Evolutionary conservation across 2,888 invertebrate genomes (phyloP), one percentile per base, ranked within the genome.

Genomic region (Clostera curtula): DNA sequence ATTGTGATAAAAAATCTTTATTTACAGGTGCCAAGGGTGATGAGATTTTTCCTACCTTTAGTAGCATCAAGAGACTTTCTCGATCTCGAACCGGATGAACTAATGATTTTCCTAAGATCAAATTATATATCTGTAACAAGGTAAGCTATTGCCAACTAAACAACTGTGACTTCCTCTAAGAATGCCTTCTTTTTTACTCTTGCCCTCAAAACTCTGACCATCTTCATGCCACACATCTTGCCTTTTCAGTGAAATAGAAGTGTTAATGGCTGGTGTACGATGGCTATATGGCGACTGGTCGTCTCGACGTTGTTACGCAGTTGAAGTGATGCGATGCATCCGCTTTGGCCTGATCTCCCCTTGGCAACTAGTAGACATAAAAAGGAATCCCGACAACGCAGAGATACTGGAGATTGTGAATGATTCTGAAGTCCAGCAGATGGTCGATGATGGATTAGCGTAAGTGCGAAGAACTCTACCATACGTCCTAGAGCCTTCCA

Each of bases 381-480:
- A 90, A 43, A 82, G 91, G 12, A 92, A 91, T 56, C 89, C 89
- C 0, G 90, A 90, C 52, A 90, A 90, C 51, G 86, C 87, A 0
- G 91, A 92, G 52, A 88, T 93, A 41, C 75, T 89, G 43, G 89
- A 90, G 35, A 76, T 93, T 5, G 88, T 90, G 29, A 86, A 87
- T 29, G 86, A 88, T 42, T 75, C 88, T 0, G 88, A 88, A 39
- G 88, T 94, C 9, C 89, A 90, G 49, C 89, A 91, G 55, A 89
- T 92, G 88, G 88, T 93, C 9, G 91, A 93, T 50, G 91, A 93
- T 55, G 93, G 92, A 12, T 80, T 93, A 12, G 90, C 92, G 92
- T 92, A 70, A 86, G 88, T 79, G 7, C 8, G 7, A 5, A 12
- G n/a, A 5, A n/a, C 7, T 9, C 12, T 9, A 9, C 16, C 3